Conservation (phyloP, 1,140 invertebrate species). For the Zaprionus africanus region DNA sequence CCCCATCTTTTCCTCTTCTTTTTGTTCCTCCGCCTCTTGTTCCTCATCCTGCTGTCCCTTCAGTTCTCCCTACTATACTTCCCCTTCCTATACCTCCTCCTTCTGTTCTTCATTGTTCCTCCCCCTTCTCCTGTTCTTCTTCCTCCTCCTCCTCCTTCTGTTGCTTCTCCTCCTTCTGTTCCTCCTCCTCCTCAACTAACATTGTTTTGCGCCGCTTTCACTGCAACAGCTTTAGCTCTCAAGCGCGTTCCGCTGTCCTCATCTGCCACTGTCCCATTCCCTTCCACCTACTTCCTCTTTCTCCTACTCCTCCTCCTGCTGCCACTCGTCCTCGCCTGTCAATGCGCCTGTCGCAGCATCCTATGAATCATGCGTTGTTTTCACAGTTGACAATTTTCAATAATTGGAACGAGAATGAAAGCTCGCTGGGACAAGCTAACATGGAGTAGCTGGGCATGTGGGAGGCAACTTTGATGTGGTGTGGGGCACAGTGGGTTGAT, state of each 20-base stretch:
- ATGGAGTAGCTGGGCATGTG: background rate
- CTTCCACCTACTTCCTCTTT: no score
- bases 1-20: background rate
- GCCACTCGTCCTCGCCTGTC: slow-evolving; percentile 36
- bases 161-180: background rate
- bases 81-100: background rate
- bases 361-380: slow-evolving; percentile 58
- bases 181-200: background rate
- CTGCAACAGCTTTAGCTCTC: background rate
- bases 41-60: background rate
- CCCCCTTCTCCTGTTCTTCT: no score
- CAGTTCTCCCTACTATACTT: background rate
- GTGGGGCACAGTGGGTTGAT: background rate
- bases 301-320: background rate
- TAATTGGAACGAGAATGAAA: slow-evolving; percentile 33
- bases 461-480: background rate
- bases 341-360: slow-evolving; percentile 38
- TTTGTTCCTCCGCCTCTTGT: no score
- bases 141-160: background rate
- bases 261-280: background rate
- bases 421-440: background rate
- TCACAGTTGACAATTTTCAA: slow-evolving; percentile 64
- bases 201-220: slow-evolving; percentile 1
- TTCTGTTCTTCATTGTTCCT: background rate
- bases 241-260: background rate